A percentile compares a stretch with the other conserved stretches of the same genome.
Conservation (phyloP, 2,797 vertebrate genomes). For the Neomorphus geoffroyi region DNA sequence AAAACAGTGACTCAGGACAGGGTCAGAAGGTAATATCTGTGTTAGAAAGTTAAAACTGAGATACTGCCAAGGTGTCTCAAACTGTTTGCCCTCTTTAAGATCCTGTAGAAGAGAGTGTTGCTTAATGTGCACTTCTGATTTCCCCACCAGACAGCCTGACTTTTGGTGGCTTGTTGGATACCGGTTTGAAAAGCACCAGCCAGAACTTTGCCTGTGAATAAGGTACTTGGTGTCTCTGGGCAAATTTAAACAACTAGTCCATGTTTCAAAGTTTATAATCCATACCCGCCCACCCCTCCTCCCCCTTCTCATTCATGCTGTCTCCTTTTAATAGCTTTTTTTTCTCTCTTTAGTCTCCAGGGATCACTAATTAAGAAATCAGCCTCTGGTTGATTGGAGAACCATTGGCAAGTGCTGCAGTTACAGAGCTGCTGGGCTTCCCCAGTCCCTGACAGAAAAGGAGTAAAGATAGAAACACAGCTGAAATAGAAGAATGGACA, state of each 20-base stretch:
- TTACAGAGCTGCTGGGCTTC: not conserved
- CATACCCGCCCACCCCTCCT: not conserved
- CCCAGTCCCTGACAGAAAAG: not conserved
- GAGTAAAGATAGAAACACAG: not conserved
- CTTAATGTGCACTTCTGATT: not conserved
- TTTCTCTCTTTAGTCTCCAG: not conserved
- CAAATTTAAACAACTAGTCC: not conserved
- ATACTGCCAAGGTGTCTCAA: not conserved
- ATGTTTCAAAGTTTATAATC: not conserved
- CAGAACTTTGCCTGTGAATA: not conserved
- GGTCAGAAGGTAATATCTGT: not conserved
- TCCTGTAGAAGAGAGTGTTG: not conserved
- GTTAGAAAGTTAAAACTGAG: not conserved
- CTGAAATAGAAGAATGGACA: not conserved
- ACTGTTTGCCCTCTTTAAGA: not conserved
- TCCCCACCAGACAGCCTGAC: not conserved
- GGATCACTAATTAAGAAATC: slow-evolving; percentile 32
- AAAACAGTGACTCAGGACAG: not conserved
- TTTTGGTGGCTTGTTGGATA: not conserved
- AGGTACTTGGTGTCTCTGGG: not conserved
- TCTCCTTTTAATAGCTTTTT: not conserved
- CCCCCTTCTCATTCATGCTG: not conserved
- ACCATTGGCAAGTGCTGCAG: not conserved
- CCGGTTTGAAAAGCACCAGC: not conserved
- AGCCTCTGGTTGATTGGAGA: not conserved